These are phyloP conservation scores for Meliscaeva auricollis DNA, from an alignment of 2,888 invertebrate species.

Conservation along the genomic window DNA sequence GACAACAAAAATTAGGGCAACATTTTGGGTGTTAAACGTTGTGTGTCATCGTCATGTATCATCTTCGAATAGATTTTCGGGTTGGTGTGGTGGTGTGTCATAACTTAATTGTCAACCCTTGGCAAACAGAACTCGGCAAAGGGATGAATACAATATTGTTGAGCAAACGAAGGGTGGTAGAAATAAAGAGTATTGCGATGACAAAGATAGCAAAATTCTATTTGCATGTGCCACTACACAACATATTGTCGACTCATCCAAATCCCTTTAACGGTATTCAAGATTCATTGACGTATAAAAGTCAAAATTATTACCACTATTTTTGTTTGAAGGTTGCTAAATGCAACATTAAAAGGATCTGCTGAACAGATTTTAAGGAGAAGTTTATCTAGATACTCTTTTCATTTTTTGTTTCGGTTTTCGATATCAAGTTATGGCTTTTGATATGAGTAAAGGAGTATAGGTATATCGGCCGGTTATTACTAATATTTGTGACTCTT, in stretches of 20 bases:
- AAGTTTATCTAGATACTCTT: no score
- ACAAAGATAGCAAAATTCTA: conserved; percentile 47
- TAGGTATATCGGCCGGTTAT: no score
- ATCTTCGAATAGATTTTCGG: conserved; percentile 52
- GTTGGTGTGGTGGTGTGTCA: conserved; percentile 49
- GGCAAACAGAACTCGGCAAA: background rate
- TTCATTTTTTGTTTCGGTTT: no score
- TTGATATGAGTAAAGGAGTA: no score
- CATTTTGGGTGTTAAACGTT: conserved; percentile 71
- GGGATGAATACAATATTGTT: conserved; percentile 30
- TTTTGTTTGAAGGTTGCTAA: conserved; percentile 34
- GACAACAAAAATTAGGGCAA: conserved; percentile 72
- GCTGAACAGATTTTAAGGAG: no score
- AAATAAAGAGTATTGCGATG: background rate
- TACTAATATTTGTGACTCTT: no score
- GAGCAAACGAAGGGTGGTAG: conserved; percentile 20
- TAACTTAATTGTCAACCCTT: conserved; percentile 58
- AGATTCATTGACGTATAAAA: conserved; percentile 77
- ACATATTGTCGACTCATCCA: conserved; percentile 37
- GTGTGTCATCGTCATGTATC: conserved; percentile 67
- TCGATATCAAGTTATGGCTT: no score
- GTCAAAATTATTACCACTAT: conserved; percentile 70
- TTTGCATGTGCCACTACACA: conserved; percentile 70
- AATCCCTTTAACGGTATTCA: conserved; percentile 66
- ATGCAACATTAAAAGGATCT: background rate